Evolutionary conservation across 2,888 invertebrate genomes (phyloP), one percentile per base, ranked within the genome.

Genomic region (Glyphotaelius pellucidus): DNA sequence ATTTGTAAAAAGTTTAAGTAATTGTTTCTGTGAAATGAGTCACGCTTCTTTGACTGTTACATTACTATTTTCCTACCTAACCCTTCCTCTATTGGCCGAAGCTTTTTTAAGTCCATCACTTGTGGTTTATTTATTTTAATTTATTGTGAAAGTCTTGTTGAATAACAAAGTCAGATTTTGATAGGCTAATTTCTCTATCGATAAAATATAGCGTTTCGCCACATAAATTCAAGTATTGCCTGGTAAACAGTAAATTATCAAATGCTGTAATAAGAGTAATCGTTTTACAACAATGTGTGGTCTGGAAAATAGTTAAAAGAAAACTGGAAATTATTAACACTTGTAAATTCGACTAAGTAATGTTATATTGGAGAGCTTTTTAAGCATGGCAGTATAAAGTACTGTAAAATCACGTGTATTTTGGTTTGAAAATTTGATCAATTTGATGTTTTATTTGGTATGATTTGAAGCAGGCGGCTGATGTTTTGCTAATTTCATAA

Each of bases 71-170:
- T 25, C n/a, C 67, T n/a, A 67, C n/a, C 9, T 25, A 67, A 67
- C 25, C 67, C 67, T 67, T 67, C 67, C 67, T 52, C 52, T 67
- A 67, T 67, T 67, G 67, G 67, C n/a, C 67, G 25, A 67, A 67
- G 67, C 67, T 67, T 67, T 67, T 67, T 67, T 67, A 25, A 67
- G 67, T 67, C 25, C 67, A 67, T 67, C 67, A 67, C 67, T 67
- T 67, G 67, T 67, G 25, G 67, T 25, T 67, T 67, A 52, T 52
- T 52, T 47, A 47, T 67, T 67, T 25, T 19, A 19, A 83, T 9
- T 83, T 83, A 19, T 83, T 38, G 83, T 83, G 83, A 83, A 83
- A 83, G 83, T 35, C 35, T 15, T 83, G 19, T 83, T 35, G 83
- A 35, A 35, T 83, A 83, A 83, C 83, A 32, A 32, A 25, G 35